These are phyloP conservation scores for Chaetophractus vellerosus DNA, from an alignment of 2,797 vertebrate species.

Conservation along the genomic window DNA sequence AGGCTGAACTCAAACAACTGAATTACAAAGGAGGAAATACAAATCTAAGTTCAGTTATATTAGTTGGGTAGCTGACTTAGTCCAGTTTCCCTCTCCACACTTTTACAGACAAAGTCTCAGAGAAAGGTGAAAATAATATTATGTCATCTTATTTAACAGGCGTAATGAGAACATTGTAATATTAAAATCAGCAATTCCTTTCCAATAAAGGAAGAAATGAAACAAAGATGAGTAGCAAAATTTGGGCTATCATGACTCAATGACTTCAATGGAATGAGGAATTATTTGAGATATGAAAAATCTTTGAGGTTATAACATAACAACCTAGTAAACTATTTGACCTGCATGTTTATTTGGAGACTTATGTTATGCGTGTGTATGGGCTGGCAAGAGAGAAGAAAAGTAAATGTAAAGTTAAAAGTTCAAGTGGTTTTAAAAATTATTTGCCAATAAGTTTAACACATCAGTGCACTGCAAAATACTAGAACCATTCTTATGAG, in stretches of 20 bases:
- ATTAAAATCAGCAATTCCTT: constrained; percentile 20
- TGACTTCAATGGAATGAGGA: constrained; percentile 16
- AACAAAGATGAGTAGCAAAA: not conserved
- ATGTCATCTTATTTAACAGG: constrained; percentile 26
- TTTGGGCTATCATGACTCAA: not conserved
- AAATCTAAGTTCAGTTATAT: constrained; percentile 56
- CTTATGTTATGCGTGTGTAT: not conserved
- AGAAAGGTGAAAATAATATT: not conserved
- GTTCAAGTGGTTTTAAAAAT: constrained; percentile 50
- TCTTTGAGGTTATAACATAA: constrained; percentile 1
- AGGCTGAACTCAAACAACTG: not conserved
- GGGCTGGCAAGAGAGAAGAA: not conserved
- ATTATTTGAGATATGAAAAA: constrained; percentile 34
- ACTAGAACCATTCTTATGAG: not conserved
- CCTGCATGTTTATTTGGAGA: constrained; percentile 16
- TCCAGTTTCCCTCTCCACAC: not conserved
- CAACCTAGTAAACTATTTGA: not conserved
- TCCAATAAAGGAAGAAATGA: not conserved
- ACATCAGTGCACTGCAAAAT: constrained; percentile 2
- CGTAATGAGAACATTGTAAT: constrained; percentile 11
- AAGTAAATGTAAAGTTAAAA: constrained; percentile 24
- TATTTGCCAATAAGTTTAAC: not conserved
- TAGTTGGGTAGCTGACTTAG: not conserved
- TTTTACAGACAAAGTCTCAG: constrained; percentile 35
- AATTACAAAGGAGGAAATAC: not conserved